phyloP scores from a whole-genome alignment of 2,797 vertebrate genomes.

The Arnoldichthys spilopterus region DNA sequence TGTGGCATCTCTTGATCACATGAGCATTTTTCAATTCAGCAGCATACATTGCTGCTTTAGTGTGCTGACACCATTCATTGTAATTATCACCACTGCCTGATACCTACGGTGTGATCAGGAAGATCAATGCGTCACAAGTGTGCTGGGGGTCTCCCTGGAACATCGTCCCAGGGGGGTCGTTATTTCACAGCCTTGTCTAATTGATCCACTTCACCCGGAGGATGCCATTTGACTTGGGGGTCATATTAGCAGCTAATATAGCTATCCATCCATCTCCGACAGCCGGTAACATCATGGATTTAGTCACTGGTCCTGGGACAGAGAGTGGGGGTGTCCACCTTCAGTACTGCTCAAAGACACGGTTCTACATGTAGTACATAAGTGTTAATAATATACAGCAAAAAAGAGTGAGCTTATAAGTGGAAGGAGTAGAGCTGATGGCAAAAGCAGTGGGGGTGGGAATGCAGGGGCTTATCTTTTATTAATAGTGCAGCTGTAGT shows the following conservation, averaged over 20 bases:
- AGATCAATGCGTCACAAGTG: slow-evolving; percentile 35
- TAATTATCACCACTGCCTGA: slow-evolving; percentile 46
- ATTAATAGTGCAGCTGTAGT: slow-evolving; percentile 83
- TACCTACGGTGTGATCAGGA: slow-evolving; percentile 44
- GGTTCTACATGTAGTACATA: slow-evolving; percentile 65
- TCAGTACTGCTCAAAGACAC: slow-evolving; percentile 66
- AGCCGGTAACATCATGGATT: background rate
- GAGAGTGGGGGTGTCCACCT: slow-evolving; percentile 31
- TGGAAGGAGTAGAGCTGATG: slow-evolving; percentile 47
- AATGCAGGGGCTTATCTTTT: slow-evolving; percentile 77
- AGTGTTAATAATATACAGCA: slow-evolving; percentile 60
- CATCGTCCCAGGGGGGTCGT: slow-evolving; percentile 55
- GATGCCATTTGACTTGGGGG: slow-evolving; percentile 44
- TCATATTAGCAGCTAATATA: slow-evolving; percentile 57
- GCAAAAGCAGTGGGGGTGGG: background rate
- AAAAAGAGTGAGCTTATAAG: slow-evolving; percentile 58
- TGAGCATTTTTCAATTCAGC: too few species aligned
- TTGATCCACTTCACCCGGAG: slow-evolving; percentile 54
- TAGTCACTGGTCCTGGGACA: background rate
- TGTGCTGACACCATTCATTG: slow-evolving; percentile 24
- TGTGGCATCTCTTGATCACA: too few species aligned
- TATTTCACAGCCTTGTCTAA: slow-evolving; percentile 58
- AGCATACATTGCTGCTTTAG: slow-evolving; percentile 24
- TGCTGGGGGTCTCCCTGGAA: slow-evolving; percentile 41
- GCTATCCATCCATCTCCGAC: slow-evolving; percentile 26